Conservation (phyloP, 2,797 vertebrate species). For the Crenuchus spilurus region DNA sequence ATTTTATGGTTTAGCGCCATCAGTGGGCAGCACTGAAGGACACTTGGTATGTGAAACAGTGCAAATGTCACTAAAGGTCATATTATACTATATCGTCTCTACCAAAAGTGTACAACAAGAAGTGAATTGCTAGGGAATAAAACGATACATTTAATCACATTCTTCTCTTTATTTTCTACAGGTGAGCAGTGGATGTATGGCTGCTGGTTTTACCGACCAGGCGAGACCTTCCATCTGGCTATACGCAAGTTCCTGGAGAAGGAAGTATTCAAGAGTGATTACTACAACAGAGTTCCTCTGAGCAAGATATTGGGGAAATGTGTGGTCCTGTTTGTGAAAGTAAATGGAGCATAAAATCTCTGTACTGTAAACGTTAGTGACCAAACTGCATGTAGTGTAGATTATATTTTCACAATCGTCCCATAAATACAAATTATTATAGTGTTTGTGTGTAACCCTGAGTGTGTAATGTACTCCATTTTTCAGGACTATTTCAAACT, state of each 20-base stretch:
- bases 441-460: neutral
- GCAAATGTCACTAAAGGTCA: too few species aligned
- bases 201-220: conserved; percentile 98
- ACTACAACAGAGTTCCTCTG: conserved; percentile 91
- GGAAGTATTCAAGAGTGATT: conserved; percentile 98
- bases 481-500: conserved; percentile 95
- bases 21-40: too few species aligned
- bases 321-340: conserved; percentile 98
- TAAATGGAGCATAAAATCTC: conserved; percentile 52
- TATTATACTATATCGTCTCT: too few species aligned
- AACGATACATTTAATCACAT: too few species aligned
- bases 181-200: conserved; percentile 96
- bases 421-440: neutral
- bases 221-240: conserved; percentile 96
- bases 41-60: too few species aligned
- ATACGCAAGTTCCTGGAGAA: conserved; percentile 98
- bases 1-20: neutral
- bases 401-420: neutral
- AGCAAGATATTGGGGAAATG: conserved; percentile 96
- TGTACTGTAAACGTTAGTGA: neutral
- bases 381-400: neutral
- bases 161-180: conserved; percentile 61
- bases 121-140: too few species aligned
- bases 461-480: neutral
- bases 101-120: too few species aligned